phyloP scores from a whole-genome alignment of 2,888 invertebrate genomes.

The Ophraella communa region DNA sequence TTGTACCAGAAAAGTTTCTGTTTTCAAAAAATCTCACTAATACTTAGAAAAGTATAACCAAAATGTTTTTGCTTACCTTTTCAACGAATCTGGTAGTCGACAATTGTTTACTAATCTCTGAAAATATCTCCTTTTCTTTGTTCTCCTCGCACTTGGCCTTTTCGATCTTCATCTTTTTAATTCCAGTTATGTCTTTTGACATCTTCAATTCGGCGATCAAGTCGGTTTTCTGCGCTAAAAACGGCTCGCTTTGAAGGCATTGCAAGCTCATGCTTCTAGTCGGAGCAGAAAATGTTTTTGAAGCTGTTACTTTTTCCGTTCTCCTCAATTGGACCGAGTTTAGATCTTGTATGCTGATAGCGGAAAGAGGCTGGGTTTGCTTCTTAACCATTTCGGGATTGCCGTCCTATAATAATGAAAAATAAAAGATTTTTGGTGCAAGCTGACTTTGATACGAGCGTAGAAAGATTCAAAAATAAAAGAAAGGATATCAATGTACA shows the following conservation, averaged over 20 bases:
- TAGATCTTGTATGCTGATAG: constrained; percentile 86
- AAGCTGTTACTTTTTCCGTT: constrained; percentile 75
- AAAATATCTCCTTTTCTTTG: constrained; percentile 81
- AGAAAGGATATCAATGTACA: too few species aligned
- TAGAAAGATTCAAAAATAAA: too few species aligned
- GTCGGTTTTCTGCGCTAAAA: constrained; percentile 80
- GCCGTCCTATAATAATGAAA: constrained; percentile 19
- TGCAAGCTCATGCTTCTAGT: constrained; percentile 79
- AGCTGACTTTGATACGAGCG: too few species aligned
- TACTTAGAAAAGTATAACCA: background rate
- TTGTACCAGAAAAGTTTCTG: too few species aligned
- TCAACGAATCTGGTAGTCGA: constrained; percentile 87
- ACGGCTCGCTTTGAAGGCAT: constrained; percentile 74
- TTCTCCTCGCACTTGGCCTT: constrained; percentile 83
- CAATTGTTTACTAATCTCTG: constrained; percentile 85
- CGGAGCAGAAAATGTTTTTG: constrained; percentile 83
- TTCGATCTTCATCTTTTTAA: constrained; percentile 91
- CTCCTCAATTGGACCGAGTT: constrained; percentile 82
- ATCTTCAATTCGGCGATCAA: constrained; percentile 91
- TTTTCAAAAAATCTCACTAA: too few species aligned
- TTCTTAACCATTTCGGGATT: constrained; percentile 57
- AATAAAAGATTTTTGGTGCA: background rate
- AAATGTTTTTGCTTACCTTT: constrained; percentile 69
- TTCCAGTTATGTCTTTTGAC: constrained; percentile 92
- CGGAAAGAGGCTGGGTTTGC: constrained; percentile 78